Evolutionary conservation across 2,113 vertebrate species (phyloP).

Genomic region (Gobio gobio): DNA sequence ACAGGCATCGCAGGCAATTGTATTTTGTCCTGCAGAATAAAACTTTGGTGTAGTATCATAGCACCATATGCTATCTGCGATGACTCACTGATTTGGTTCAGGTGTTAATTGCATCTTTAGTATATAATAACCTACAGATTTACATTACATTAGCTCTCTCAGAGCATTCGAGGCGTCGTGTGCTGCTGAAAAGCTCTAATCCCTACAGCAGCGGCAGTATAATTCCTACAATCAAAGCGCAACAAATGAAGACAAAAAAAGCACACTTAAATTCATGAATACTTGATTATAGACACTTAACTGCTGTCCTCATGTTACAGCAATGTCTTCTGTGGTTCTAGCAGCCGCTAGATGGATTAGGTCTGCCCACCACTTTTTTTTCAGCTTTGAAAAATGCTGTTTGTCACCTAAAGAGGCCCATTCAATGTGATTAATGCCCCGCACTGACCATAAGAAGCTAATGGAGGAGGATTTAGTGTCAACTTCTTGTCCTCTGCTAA

Average conservation of each 20-base stretch:
- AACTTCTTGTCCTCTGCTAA: constrained; percentile 46
- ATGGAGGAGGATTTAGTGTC: constrained; percentile 53
- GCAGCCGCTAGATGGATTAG: constrained; percentile 20
- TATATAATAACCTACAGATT: constrained; percentile 20
- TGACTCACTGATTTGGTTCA: constrained; percentile 36
- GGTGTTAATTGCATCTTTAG: constrained; percentile 51
- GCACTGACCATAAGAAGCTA: constrained; percentile 44
- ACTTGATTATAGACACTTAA: constrained; percentile 20
- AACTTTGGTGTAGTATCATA: not conserved
- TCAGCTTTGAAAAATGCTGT: constrained; percentile 17
- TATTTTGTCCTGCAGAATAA: not conserved
- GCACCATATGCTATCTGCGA: constrained; percentile 17
- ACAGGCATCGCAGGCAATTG: not conserved
- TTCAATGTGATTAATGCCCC: constrained; percentile 50
- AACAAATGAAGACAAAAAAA: constrained; percentile 35
- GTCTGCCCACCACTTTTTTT: constrained; percentile 22
- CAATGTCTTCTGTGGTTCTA: not conserved
- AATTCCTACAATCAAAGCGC: constrained; percentile 36
- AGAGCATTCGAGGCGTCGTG: not conserved
- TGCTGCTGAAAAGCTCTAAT: constrained; percentile 7
- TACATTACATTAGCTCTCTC: constrained; percentile 35
- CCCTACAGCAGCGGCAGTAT: not conserved
- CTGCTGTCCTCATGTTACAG: not conserved
- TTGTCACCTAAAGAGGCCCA: constrained; percentile 27
- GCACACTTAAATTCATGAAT: constrained; percentile 25